These are phyloP conservation scores for Umimayanthus kanabou DNA, from an alignment of 92 coral and sea anemone species.

Conservation along the genomic window DNA sequence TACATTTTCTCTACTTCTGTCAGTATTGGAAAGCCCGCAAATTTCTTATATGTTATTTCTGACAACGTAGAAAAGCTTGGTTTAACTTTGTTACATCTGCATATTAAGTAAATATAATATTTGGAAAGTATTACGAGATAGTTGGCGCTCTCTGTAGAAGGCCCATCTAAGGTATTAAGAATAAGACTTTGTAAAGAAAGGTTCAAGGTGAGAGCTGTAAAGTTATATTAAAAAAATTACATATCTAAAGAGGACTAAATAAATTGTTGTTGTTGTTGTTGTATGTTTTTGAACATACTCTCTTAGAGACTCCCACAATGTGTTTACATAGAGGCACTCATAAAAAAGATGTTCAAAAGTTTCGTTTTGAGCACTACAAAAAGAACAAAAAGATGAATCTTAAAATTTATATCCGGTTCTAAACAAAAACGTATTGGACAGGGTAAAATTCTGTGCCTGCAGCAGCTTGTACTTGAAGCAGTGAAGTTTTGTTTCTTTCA, in stretches of 20 bases:
- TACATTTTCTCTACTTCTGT: background rate
- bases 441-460: background rate
- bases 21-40: background rate
- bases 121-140: background rate
- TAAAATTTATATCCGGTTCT: too few relatives aligned
- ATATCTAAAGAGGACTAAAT: too few relatives aligned
- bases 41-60: background rate
- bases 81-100: background rate
- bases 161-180: background rate
- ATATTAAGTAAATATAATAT: background rate
- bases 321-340: too few relatives aligned
- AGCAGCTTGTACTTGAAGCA: conserved; percentile 9
- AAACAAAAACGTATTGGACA: background rate
- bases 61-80: background rate
- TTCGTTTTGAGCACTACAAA: background rate
- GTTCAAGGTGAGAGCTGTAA: background rate
- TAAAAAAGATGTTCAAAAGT: background rate
- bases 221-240: too few relatives aligned
- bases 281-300: background rate
- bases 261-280: too few relatives aligned
- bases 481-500: background rate
- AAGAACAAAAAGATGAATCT: too few relatives aligned
- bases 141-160: background rate
- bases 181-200: background rate
- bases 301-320: background rate